Evolutionary conservation across 35 echinoderm and acorn worm species (phyloP).

Genomic region (Diadema setosum): DNA sequence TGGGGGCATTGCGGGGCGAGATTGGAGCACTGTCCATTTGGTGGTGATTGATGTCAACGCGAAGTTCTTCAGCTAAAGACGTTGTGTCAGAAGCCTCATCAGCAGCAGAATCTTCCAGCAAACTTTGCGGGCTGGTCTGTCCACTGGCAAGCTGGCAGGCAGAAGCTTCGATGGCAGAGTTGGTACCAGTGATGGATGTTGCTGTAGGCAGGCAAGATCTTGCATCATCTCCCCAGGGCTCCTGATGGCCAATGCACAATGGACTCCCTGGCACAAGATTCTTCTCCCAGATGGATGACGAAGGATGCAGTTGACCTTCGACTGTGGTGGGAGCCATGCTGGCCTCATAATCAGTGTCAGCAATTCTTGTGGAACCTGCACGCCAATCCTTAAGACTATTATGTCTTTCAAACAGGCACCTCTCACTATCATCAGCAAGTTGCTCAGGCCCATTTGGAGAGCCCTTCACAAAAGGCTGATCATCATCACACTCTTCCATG

Average conservation of each 20-base stretch:
- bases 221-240: constrained; percentile 64
- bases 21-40: constrained; percentile 25
- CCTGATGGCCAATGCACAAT: constrained; percentile 47
- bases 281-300: constrained; percentile 70
- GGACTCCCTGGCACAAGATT: constrained; percentile 79
- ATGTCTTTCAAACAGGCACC: background rate
- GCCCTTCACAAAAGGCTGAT: background rate
- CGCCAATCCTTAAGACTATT: background rate
- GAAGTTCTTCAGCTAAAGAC: constrained; percentile 55
- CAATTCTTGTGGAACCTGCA: constrained; percentile 11
- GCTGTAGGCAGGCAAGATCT: constrained; percentile 69
- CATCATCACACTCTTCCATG: constrained; percentile 64
- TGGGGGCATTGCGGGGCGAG: constrained; percentile 49
- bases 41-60: constrained; percentile 47
- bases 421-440: background rate
- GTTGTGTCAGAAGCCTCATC: constrained; percentile 64
- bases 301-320: background rate
- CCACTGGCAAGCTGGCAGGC: background rate
- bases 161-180: background rate
- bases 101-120: background rate
- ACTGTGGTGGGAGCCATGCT: background rate
- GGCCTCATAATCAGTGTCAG: background rate
- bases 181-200: background rate
- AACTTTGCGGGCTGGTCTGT: background rate
- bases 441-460: background rate